Conservation (phyloP, 2,888 invertebrate genomes). For the Epiblema foenella region DNA sequence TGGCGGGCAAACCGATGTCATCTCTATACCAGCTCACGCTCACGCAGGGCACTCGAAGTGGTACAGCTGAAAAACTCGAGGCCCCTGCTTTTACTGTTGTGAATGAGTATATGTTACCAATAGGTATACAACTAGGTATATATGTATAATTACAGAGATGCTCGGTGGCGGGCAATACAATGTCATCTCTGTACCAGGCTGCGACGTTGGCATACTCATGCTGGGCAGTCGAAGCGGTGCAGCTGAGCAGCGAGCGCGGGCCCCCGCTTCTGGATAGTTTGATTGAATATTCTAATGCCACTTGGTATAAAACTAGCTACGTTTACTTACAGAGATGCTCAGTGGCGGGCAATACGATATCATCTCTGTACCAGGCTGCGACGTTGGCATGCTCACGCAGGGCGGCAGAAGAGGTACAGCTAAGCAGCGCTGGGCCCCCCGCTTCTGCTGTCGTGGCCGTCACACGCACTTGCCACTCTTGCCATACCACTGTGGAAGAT, state of each 20-base stretch:
- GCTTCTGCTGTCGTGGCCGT: constrained; percentile 88
- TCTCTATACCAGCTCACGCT: too few relatives aligned
- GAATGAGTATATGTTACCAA: too few relatives aligned
- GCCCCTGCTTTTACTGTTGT: too few relatives aligned
- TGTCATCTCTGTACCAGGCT: constrained; percentile 91
- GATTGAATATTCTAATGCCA: constrained; percentile 63
- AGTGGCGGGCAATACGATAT: constrained; percentile 87
- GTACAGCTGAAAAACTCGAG: too few relatives aligned
- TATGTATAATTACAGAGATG: too few relatives aligned
- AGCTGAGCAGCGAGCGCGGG: constrained; percentile 89
- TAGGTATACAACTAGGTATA: too few relatives aligned
- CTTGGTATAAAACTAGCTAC: not conserved
- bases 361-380: constrained; percentile 91
- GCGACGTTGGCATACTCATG: constrained; percentile 90
- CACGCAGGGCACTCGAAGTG: too few relatives aligned
- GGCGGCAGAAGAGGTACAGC: constrained; percentile 86
- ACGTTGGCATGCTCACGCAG: constrained; percentile 90
- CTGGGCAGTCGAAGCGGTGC: constrained; percentile 86
- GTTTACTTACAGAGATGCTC: constrained; percentile 70
- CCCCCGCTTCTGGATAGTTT: constrained; percentile 84
- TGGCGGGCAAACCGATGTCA: too few relatives aligned
- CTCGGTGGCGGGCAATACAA: too few relatives aligned
- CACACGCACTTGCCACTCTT: constrained; percentile 90
- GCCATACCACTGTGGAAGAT: constrained; percentile 87
- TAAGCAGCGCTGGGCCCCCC: constrained; percentile 89